Evolutionary conservation across 2,113 vertebrate species (phyloP).

Genomic region (Tetrax tetrax): DNA sequence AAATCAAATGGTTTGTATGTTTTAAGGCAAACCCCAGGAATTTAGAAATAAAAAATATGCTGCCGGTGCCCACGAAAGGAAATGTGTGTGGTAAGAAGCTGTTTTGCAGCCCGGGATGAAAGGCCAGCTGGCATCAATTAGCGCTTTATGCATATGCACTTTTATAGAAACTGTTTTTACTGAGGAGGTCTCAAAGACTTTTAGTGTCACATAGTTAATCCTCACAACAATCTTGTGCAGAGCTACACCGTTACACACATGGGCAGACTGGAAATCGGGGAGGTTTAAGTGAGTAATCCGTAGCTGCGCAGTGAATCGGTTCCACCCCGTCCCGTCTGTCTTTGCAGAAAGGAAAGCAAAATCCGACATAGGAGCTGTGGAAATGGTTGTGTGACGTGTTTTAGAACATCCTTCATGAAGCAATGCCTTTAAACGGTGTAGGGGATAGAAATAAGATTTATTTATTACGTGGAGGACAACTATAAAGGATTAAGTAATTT

Average conservation of each 20-base stretch:
- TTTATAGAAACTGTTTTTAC: conserved; percentile 31
- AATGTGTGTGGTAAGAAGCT: conserved; percentile 2
- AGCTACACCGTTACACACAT: not conserved
- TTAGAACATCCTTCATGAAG: not conserved
- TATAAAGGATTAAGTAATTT: not conserved
- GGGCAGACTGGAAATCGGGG: not conserved
- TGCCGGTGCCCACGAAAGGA: not conserved
- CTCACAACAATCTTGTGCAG: not conserved
- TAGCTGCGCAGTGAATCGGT: not conserved
- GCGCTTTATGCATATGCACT: not conserved
- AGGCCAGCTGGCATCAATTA: conserved; percentile 39
- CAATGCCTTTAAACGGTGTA: not conserved
- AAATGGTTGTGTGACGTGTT: not conserved
- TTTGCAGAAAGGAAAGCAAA: not conserved
- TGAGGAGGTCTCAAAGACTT: not conserved
- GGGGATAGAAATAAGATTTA: not conserved
- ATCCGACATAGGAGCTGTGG: not conserved
- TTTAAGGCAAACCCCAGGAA: conserved; percentile 17
- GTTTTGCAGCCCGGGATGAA: not conserved
- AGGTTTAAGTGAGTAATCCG: not conserved
- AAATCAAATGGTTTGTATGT: not conserved
- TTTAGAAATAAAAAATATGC: not conserved
- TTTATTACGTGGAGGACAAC: not conserved
- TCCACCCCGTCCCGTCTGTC: not conserved
- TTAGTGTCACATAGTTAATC: not conserved